Conservation (phyloP, 2,888 invertebrate species). For the Zonitis immaculata region DNA sequence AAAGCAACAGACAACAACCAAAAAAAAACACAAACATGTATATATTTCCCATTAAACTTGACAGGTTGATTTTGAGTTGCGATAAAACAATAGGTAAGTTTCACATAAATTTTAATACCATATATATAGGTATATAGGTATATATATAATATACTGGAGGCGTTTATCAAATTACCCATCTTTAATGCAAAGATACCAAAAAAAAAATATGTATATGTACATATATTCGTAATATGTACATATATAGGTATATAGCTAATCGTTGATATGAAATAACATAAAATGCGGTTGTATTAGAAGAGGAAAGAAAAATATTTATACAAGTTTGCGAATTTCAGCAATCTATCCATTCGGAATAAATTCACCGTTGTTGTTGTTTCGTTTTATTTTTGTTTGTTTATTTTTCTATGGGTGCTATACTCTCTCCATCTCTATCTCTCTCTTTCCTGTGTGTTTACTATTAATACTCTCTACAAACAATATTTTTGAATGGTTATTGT, state of each 20-base stretch:
- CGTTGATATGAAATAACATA: neutral
- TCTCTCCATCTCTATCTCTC: neutral
- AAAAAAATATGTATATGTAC: too few species aligned
- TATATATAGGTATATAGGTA: too few species aligned
- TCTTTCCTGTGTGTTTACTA: neutral
- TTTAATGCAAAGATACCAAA: too few species aligned
- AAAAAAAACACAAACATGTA: too few species aligned
- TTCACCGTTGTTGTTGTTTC: neutral
- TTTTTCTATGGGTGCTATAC: neutral
- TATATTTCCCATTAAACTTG: slow-evolving; percentile 6
- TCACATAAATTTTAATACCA: too few species aligned
- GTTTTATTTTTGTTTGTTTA: too few species aligned
- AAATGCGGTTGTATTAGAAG: neutral
- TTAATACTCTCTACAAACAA: neutral
- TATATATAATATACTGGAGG: neutral
- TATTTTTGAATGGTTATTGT: too few species aligned
- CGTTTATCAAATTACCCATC: neutral
- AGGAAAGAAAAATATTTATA: too few species aligned
- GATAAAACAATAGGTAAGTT: neutral
- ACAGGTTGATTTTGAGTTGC: slow-evolving; percentile 3
- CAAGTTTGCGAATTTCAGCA: neutral
- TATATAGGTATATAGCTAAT: too few species aligned
- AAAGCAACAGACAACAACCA: too few species aligned
- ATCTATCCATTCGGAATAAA: neutral
- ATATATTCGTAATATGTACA: too few species aligned